Evolutionary conservation across 2,888 invertebrate species (phyloP), one percentile per base, ranked within the genome.

Genomic region (Leptopilina drosophilae): DNA sequence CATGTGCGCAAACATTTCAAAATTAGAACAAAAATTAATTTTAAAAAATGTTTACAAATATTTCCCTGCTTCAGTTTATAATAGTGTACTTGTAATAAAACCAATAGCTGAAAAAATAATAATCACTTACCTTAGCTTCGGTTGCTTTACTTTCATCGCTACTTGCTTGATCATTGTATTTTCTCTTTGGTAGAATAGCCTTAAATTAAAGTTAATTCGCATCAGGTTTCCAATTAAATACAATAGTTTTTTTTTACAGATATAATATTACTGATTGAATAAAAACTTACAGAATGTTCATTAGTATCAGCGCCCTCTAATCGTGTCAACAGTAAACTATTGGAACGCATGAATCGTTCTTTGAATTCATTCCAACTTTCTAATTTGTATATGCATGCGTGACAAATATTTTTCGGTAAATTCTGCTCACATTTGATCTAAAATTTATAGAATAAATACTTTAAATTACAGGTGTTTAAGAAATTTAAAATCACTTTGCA

Each of bases 361-460:
- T 91, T 91, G 77, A 91, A 91, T 64, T 91, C 90, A 65, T 78
- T 84, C 91, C 91, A 91, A 87, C 89, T 87, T 59, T 91, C 87
- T 77, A 92, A 80, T 77, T 92, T 92, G 80, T 91, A 91, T 8
- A 91, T 83, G 77, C 91, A 92, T 59, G 89, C 83, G 67, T 92
- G 90, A 80, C 91, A 92, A 14, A 91, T 86, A 12, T 87, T 88
- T 26, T 82, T 83, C 2, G 91, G 91, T 49, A 89, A 84, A 79
- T 85, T 85, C 4, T 87, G 84, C 15, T 87, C 87, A 56, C 88
- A 80, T 46, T 87, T 82, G 42, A 92, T 88, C 91, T 91, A 77
- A 15, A 62, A 15, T 62, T 62, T 8, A 62, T 6, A 62, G 1
- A 62, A 15, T 20, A 15, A 15, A 20, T 62, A 8, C 20, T n/a